Evolutionary conservation across 2,888 invertebrate genomes (phyloP).

Genomic region (Lepidonotus clava): DNA sequence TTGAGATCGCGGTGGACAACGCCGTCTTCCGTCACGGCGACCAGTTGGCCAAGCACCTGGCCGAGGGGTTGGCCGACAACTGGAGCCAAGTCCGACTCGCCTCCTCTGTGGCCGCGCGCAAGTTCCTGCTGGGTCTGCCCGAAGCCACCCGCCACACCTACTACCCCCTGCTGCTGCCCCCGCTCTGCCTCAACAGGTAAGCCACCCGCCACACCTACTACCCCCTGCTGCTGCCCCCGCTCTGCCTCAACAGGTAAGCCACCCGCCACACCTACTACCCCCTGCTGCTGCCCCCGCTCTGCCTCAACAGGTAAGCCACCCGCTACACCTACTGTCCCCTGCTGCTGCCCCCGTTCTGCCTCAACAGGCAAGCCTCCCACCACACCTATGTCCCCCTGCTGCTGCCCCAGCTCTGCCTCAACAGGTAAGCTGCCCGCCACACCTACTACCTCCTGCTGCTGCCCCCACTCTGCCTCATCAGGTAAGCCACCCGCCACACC

Average conservation of each 20-base stretch:
- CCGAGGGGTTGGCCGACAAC: conserved; percentile 82
- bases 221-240: conserved; percentile 81
- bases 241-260: conserved; percentile 82
- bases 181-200: conserved; percentile 83
- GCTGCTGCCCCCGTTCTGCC: no score
- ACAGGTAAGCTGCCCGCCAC: conserved; percentile 78
- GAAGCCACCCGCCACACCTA: conserved; percentile 79
- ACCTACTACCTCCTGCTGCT: conserved; percentile 81
- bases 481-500: conserved; percentile 72
- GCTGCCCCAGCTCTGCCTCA: no score
- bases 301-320: conserved; percentile 81
- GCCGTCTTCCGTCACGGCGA: conserved; percentile 80
- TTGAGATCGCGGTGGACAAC: conserved; percentile 69
- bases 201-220: conserved; percentile 73
- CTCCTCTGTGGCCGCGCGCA: conserved; percentile 82
- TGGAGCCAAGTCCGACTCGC: conserved; percentile 83
- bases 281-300: conserved; percentile 82
- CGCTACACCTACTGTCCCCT: no score
- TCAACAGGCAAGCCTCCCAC: no score
- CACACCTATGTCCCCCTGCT: no score
- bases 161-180: conserved; percentile 81
- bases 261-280: conserved; percentile 77
- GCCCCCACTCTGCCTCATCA: conserved; percentile 83
- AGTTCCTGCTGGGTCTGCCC: conserved; percentile 81
- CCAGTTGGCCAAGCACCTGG: conserved; percentile 81